These are phyloP conservation scores for Cecidostiba fungosa DNA, from an alignment of 2,888 invertebrate species.

Conservation along the genomic window DNA sequence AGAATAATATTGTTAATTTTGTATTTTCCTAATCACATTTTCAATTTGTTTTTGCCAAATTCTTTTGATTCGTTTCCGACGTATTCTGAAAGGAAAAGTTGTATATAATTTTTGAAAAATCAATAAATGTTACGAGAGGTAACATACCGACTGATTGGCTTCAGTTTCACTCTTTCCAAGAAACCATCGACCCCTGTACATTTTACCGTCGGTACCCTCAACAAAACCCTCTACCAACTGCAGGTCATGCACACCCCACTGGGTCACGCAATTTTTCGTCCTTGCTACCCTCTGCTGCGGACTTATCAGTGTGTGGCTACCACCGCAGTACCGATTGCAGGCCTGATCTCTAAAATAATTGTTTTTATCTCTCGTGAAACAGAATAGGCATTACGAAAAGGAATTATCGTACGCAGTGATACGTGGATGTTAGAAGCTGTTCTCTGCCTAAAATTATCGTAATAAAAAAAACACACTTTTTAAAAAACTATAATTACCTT, in stretches of 20 bases:
- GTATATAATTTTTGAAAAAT: neutral
- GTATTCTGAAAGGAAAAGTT: neutral
- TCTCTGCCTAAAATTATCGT: neutral
- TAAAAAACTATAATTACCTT: neutral
- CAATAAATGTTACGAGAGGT: constrained; percentile 13
- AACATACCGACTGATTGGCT: constrained; percentile 6
- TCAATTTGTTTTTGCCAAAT: no score
- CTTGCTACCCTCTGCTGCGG: constrained; percentile 87
- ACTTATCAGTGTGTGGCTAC: constrained; percentile 88
- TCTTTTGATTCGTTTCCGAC: no score
- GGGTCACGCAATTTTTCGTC: constrained; percentile 84
- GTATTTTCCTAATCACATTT: no score
- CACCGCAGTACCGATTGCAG: constrained; percentile 89
- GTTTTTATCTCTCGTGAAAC: neutral
- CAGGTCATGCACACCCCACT: constrained; percentile 85
- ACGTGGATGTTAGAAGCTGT: no score
- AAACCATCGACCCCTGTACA: constrained; percentile 66
- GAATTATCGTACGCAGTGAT: no score
- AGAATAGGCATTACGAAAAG: neutral
- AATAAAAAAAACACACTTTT: neutral
- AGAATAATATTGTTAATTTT: no score
- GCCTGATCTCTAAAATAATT: constrained; percentile 79
- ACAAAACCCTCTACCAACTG: constrained; percentile 82
- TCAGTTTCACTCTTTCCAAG: neutral
- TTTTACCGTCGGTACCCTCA: constrained; percentile 76